Evolutionary conservation across 2,797 vertebrate genomes (phyloP), one percentile per base, ranked within the genome.

Genomic region (Lagocephalus sceleratus): DNA sequence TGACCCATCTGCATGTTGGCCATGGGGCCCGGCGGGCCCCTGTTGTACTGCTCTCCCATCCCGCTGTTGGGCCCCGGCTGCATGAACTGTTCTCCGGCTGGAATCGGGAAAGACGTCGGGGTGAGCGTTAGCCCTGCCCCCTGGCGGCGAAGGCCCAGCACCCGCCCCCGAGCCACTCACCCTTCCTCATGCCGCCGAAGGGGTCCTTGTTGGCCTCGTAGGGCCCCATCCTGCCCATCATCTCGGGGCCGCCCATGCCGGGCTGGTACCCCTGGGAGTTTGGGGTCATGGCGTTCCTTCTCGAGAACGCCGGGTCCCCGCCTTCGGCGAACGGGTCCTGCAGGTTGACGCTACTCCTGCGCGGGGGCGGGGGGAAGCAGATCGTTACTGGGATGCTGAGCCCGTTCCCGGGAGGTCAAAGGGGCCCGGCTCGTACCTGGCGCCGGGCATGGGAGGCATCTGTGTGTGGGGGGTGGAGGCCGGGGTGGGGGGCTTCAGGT

Each of bases 171-270:
- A 6, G 14, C 6, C 2, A 1, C 74, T 71, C 63, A 98, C 97
- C 95, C 97, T 99, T 99, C 87, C 97, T 95, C 95, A 99, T 98
- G 66, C 92, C 93, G 71, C 95, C 89, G 48, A 98, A 99, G 21
- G 95, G 97, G 90, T 99, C 97, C 75, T 98, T 98, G 90, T 90
- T 96, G 76, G 95, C 88, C 85, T 98, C 96, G 0, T 95, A 99
- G 65, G 95, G 92, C 22, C 75, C 89, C 92, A 98, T 96, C 61
- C 96, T 94, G 58, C 90, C 90, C 87, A 98, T 96, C 89, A 97
- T 93, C 81, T 98, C 96, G 0, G 94, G 93, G 57, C 94, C 94
- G 49, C 89, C 93, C 92, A 98, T 95, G 63, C 92, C 93, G 56
- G 95, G 91, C 85, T 97, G 96, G 90, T 92, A 98, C 81, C 92